A percentile compares a stretch with the other conserved stretches of the same genome.
phyloP scores from a whole-genome alignment of 2,888 invertebrate genomes.

The Hartigia nigra region DNA sequence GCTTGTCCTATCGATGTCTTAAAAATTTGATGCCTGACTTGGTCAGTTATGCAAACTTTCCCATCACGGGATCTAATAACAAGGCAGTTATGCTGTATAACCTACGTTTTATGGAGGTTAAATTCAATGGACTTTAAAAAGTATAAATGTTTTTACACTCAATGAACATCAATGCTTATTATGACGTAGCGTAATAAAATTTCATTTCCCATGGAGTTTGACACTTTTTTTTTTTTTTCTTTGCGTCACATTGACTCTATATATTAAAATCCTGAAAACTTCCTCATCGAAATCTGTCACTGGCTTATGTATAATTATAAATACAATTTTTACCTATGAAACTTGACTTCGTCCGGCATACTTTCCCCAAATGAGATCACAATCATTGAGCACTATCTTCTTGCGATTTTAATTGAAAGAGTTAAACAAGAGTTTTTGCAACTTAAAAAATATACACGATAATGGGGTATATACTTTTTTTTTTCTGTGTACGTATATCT shows the following conservation, averaged over 20 bases:
- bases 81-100: not conserved
- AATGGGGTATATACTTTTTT: too few species aligned
- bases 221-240: not conserved
- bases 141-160: not conserved
- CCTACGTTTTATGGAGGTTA: not conserved
- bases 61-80: not conserved
- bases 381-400: too few species aligned
- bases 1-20: not conserved
- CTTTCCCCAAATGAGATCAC: not conserved
- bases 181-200: not conserved
- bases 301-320: not conserved
- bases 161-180: not conserved
- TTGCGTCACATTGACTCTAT: not conserved
- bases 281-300: not conserved
- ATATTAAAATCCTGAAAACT: not conserved
- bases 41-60: not conserved
- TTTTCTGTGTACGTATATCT: not conserved
- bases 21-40: not conserved
- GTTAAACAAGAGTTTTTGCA: too few species aligned
- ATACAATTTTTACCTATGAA: not conserved
- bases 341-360: not conserved
- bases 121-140: not conserved
- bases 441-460: too few species aligned
- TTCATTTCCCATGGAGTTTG: not conserved
- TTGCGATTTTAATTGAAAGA: too few species aligned